phyloP scores from a whole-genome alignment of 2,797 vertebrate species.

The Meriones psammophilus region DNA sequence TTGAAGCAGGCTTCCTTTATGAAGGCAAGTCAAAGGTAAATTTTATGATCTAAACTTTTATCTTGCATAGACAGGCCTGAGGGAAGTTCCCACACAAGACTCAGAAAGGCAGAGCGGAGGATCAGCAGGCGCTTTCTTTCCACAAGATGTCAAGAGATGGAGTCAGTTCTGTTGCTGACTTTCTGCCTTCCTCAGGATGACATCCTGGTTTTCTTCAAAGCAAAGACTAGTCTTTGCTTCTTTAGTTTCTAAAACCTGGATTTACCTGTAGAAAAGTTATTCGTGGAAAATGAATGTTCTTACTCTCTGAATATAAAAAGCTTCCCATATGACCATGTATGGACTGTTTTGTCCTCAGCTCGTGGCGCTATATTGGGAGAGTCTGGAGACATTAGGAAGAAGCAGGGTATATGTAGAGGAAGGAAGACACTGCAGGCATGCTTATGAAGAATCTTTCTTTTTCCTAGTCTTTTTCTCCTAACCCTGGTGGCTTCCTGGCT shows the following conservation, averaged over 20 bases:
- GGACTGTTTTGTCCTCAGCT: background rate
- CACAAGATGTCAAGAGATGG: background rate
- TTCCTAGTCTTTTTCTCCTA: background rate
- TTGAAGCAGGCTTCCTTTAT: constrained; percentile 54
- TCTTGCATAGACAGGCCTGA: background rate
- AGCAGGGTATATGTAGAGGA: background rate
- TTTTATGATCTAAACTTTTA: background rate
- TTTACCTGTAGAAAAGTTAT: constrained; percentile 22
- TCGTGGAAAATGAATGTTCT: constrained; percentile 21
- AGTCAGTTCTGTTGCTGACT: background rate
- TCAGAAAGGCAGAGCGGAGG: background rate
- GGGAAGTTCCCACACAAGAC: background rate
- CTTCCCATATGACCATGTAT: background rate
- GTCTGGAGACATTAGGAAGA: background rate
- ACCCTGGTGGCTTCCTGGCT: background rate
- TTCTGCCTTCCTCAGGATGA: background rate
- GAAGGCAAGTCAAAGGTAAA: constrained; percentile 15
- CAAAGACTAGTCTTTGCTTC: background rate
- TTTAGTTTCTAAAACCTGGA: constrained; percentile 11
- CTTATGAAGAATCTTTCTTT: background rate
- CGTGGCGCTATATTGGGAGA: background rate
- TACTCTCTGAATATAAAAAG: background rate
- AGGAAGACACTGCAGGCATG: background rate
- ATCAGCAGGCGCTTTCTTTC: background rate
- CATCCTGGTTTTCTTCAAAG: background rate